Base-by-base conservation (phyloP, 2,113 vertebrate species). In the Dermatemys mawii region DNA sequence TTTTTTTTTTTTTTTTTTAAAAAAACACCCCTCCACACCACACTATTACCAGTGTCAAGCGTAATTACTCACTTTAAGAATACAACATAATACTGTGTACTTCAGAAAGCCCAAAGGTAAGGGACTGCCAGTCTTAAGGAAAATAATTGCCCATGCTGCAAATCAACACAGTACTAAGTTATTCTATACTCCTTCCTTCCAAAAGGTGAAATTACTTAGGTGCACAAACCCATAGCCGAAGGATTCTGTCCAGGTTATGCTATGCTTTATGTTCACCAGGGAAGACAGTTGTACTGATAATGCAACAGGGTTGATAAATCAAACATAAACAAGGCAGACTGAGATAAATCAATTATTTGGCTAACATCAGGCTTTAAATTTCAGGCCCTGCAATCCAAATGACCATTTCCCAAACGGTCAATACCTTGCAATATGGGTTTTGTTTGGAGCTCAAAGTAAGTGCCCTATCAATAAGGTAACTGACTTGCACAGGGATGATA, bases 81-180 rank as follows among this genome's bases (percentile, higher is more conserved):
- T 17, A 78, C 29, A 78, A 14, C 78, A 7, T 26, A 73, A 41
- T 6, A 12, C 35, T 87, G 73, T 21, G 21, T 22, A 32, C 24
- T 81, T 90, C 49, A 80, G 41, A n/a, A 55, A 90, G 41, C 3
- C 7, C 1, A 87, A n/a, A n/a, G n/a, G n/a, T n/a, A n/a, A n/a
- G n/a, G n/a, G n/a, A n/a, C n/a, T n/a, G n/a, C n/a, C n/a, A n/a
- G n/a, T n/a, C n/a, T n/a, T n/a, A n/a, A 88, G 24, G 57, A 38
- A 92, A 90, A 80, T 46, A 83, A 14, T 8, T 32, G 13, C 55
- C 80, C 14, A 41, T 29, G 63, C 22, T 1, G 86, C n/a, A 80
- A 92, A 88, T 90, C 88, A 57, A 80, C n/a, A n/a, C n/a, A n/a
- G n/a, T 81, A 86, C 27, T 83, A 8, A 75, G 90, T 84, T 86